A percentile compares a stretch with the other conserved stretches of the same genome.
These are phyloP conservation scores for Trochalopteron elliotii DNA, from an alignment of 2,113 vertebrate species.

Conservation along the genomic window DNA sequence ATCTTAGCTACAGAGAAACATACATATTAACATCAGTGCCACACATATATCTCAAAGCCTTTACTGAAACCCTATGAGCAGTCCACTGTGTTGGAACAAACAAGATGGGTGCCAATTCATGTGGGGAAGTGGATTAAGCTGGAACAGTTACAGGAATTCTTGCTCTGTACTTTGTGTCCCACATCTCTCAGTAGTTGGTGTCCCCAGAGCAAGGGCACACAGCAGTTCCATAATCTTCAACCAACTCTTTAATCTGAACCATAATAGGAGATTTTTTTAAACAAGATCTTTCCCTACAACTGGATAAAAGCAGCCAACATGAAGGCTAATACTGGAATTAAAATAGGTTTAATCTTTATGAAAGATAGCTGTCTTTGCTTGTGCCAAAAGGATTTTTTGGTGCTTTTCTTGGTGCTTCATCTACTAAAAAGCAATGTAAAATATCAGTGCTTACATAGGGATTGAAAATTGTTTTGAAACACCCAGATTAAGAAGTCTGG, in stretches of 20 bases:
- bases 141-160: not conserved
- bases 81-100: not conserved
- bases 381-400: not conserved
- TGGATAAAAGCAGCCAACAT: not conserved
- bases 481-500: not conserved
- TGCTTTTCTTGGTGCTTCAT: not conserved
- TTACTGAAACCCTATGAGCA: not conserved
- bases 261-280: not conserved
- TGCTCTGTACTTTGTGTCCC: not conserved
- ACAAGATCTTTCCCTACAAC: not conserved
- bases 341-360: not conserved
- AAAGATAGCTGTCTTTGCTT: not conserved
- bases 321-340: not conserved
- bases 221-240: not conserved
- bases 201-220: not conserved
- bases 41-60: not conserved
- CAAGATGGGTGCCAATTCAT: not conserved
- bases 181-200: not conserved
- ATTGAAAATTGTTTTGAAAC: not conserved
- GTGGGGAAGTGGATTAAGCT: not conserved
- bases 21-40: not conserved
- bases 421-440: not conserved
- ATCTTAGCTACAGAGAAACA: not conserved
- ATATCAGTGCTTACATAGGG: not conserved
- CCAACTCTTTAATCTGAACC: not conserved